These are phyloP conservation scores for Empis livida DNA, from an alignment of 2,888 invertebrate species.

Conservation along the genomic window DNA sequence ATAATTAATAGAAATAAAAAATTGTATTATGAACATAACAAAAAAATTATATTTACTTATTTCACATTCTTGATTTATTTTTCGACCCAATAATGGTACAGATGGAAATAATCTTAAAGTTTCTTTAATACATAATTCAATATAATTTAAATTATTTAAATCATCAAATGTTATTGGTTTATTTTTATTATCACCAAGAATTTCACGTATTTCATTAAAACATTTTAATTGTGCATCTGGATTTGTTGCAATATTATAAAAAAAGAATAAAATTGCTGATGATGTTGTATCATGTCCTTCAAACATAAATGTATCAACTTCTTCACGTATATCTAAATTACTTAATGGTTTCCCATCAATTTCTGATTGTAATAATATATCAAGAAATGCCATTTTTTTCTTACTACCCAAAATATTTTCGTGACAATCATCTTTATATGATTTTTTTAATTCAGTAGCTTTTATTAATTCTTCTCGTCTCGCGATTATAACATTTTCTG, in stretches of 20 bases:
- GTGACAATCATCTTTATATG: slow-evolving; percentile 3
- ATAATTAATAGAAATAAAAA: too few relatives aligned
- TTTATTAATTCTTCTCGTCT: slow-evolving; percentile 30
- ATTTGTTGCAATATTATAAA: slow-evolving; percentile 38
- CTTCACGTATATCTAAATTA: slow-evolving; percentile 48
- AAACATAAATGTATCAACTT: slow-evolving; percentile 64
- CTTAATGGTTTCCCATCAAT: slow-evolving; percentile 45
- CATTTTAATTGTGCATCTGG: slow-evolving; percentile 38
- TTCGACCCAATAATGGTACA: slow-evolving; percentile 30
- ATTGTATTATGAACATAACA: neutral
- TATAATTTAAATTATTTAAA: slow-evolving; percentile 27
- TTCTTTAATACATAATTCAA: slow-evolving; percentile 33
- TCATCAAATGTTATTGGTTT: slow-evolving; percentile 27
- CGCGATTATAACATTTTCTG: slow-evolving; percentile 42
- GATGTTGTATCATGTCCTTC: slow-evolving; percentile 45
- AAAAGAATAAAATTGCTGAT: slow-evolving; percentile 38
- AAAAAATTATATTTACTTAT: slow-evolving; percentile 24
- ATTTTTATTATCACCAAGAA: slow-evolving; percentile 28
- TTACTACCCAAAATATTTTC: slow-evolving; percentile 37
- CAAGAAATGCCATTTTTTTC: slow-evolving; percentile 53
- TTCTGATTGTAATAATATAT: slow-evolving; percentile 47
- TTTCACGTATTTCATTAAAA: slow-evolving; percentile 33
- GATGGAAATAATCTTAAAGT: slow-evolving; percentile 31
- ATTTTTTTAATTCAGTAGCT: neutral
- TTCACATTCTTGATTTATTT: slow-evolving; percentile 27